Base-by-base conservation (phyloP, 2,888 invertebrate species). In the Hoplodrina blanda region DNA sequence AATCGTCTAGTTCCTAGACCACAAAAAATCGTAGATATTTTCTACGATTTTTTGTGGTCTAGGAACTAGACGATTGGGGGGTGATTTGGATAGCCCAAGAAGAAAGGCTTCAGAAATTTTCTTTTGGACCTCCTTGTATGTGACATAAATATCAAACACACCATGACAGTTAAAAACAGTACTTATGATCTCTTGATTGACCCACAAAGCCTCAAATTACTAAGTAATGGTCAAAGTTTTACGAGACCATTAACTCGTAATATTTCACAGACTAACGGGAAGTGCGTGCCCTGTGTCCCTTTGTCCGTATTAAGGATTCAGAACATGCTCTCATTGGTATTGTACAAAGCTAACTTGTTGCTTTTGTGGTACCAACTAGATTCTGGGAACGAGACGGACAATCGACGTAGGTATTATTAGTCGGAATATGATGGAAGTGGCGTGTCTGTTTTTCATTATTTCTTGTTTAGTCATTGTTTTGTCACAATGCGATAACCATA, bases 291-390 rank as follows among this genome's bases (percentile, higher is more conserved):
- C n/a, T 19, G 33, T 25, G 54, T 81, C 62, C 49, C 68, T 75
- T 76, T 66, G 65, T 70, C 41, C 11, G 17, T 19, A 50, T 73
- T 83, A 70, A 56, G 60, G 46, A 83, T 83, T 83, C 83, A 65
- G 61, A n/a, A 53, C 73, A 62, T 50, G 41, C n/a, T 17, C 46
- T 68, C 59, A 84, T 84, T 84, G 82, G 80, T 66, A 69, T 54
- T 71, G 62, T 57, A 67, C 75, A 84, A 79, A 84, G 76, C 59
- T 69, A 52, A 82, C 73, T 73, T 82, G 82, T 80, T 82, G 71
- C 79, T 81, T 67, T 64, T 52, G 65, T 76, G 70, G 70, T 62
- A 52, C 50, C 8, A 46, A 63, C 44, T 71, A 69, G 33, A 56
- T 82, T 77, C 71, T 61, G n/a, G 19, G 70, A 73, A 82, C 61